These are phyloP conservation scores for Chaunax sp. DNA, from an alignment of 2,797 vertebrate species.

Conservation along the genomic window DNA sequence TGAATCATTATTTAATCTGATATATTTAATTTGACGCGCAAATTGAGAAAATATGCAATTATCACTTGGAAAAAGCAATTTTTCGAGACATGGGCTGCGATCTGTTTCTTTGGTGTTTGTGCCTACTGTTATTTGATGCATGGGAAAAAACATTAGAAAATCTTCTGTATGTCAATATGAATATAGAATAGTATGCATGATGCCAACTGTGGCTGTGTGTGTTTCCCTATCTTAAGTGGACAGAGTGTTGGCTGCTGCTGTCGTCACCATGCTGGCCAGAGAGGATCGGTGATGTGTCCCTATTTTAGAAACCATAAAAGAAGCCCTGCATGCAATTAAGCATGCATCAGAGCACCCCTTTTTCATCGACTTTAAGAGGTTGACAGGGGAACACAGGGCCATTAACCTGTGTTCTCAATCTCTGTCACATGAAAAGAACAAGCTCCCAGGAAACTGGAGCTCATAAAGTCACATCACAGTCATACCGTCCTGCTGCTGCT, in stretches of 20 bases:
- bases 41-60: background rate
- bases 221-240: conserved; percentile 22
- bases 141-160: background rate
- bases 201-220: background rate
- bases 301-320: conserved; percentile 73
- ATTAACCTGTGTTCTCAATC: conserved; percentile 55
- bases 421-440: conserved; percentile 42
- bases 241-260: conserved; percentile 52
- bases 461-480: conserved; percentile 25
- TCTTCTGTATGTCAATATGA: no score
- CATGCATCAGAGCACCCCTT: conserved; percentile 63
- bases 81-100: background rate
- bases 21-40: background rate
- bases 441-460: conserved; percentile 10
- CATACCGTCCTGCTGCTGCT: conserved; percentile 6
- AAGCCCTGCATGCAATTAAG: conserved; percentile 52
- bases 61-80: background rate
- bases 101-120: background rate
- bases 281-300: conserved; percentile 52
- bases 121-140: background rate
- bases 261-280: conserved; percentile 37
- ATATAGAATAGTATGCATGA: no score
- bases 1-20: no score
- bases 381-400: conserved; percentile 22
- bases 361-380: conserved; percentile 45